Evolutionary conservation across 2,888 invertebrate species (phyloP).

Genomic region (Piscicola geometra): DNA sequence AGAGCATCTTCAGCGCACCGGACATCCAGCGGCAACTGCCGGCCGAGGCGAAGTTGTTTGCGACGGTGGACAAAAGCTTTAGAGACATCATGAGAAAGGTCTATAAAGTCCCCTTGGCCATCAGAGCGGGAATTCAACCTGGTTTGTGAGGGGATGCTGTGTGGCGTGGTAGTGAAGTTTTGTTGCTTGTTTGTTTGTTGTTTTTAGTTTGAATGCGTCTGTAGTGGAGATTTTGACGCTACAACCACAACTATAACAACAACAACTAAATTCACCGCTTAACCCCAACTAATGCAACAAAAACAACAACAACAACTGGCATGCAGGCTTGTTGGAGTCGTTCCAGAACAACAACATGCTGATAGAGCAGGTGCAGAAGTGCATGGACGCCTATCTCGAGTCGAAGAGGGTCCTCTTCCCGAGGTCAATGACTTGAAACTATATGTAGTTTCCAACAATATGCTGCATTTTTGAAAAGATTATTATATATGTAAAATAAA

Average conservation of each 20-base stretch:
- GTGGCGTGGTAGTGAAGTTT: not conserved
- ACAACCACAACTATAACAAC: not conserved
- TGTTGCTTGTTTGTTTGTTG: not conserved
- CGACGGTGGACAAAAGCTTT: slow-evolving; percentile 81
- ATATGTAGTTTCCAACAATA: too few species aligned
- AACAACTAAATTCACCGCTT: not conserved
- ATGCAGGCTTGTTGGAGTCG: slow-evolving; percentile 57
- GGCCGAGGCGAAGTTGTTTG: slow-evolving; percentile 57
- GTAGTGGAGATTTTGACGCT: not conserved
- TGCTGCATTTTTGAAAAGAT: not conserved
- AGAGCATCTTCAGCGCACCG: slow-evolving; percentile 57
- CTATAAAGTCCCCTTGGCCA: slow-evolving; percentile 70
- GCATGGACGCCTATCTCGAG: slow-evolving; percentile 81
- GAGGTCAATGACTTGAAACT: slow-evolving; percentile 44
- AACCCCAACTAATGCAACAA: not conserved
- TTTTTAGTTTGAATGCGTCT: not conserved
- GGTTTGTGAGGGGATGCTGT: slow-evolving; percentile 48
- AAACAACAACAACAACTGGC: too few species aligned
- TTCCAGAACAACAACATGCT: slow-evolving; percentile 64
- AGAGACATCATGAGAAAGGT: slow-evolving; percentile 80
- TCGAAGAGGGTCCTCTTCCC: slow-evolving; percentile 82
- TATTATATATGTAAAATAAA: not conserved
- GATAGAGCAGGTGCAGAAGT: slow-evolving; percentile 82
- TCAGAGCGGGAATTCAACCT: slow-evolving; percentile 67
- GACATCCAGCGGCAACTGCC: slow-evolving; percentile 57